These are phyloP conservation scores for Nanorana parkeri DNA, from an alignment of 2,113 vertebrate genomes.

Conservation along the genomic window DNA sequence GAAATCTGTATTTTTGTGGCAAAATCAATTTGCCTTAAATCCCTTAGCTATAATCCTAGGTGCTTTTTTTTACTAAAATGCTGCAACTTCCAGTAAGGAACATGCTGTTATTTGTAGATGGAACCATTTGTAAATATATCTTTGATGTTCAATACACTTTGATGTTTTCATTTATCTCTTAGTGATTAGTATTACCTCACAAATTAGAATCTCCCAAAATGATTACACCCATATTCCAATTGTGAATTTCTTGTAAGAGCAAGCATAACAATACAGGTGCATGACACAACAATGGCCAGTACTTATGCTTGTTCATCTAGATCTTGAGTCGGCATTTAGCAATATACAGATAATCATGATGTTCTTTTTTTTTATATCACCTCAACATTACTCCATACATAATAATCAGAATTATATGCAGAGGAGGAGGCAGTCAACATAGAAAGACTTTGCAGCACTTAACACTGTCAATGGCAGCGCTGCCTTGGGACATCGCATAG, in stretches of 20 bases:
- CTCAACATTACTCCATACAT: too few relatives aligned
- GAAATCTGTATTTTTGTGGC: too few relatives aligned
- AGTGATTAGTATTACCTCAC: slow-evolving; percentile 1
- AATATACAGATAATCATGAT: neutral
- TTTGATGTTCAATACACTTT: slow-evolving; percentile 22
- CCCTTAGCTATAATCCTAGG: too few relatives aligned
- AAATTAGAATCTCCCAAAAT: neutral
- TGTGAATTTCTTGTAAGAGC: neutral
- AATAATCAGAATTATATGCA: too few relatives aligned
- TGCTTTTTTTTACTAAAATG: too few relatives aligned
- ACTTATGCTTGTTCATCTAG: neutral
- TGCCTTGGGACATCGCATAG: too few relatives aligned
- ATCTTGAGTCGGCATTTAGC: neutral
- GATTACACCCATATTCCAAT: slow-evolving; percentile 5
- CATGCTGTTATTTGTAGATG: slow-evolving; percentile 5
- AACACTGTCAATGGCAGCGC: too few relatives aligned
- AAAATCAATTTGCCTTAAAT: too few relatives aligned
- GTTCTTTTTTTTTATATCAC: neutral
- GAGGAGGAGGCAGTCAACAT: too few relatives aligned
- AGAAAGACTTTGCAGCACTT: too few relatives aligned
- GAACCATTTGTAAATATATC: neutral
- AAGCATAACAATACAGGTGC: neutral
- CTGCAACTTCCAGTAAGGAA: neutral
- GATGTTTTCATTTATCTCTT: slow-evolving; percentile 14
- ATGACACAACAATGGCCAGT: slow-evolving; percentile 1